phyloP scores from a whole-genome alignment of 2,113 vertebrate species.

The Oreochromis spilurus region DNA sequence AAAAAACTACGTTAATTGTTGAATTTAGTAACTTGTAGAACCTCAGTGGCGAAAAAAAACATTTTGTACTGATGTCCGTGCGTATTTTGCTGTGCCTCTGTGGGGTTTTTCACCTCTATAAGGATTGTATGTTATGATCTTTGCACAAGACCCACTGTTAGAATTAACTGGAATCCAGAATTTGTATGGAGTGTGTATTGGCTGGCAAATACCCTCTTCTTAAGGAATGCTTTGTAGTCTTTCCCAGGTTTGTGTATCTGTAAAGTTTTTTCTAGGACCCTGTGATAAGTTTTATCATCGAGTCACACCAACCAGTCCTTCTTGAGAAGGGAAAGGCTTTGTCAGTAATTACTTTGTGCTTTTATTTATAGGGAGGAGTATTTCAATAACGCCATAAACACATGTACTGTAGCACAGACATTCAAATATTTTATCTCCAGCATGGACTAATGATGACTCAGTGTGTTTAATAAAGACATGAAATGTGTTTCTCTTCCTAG shows the following conservation, averaged over 20 bases:
- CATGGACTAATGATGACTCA: background rate
- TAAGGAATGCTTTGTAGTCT: background rate
- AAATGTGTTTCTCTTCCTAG: background rate
- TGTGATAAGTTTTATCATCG: background rate
- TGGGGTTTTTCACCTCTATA: background rate
- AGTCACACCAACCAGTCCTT: background rate
- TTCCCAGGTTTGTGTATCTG: background rate
- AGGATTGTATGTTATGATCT: background rate
- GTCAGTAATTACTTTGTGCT: background rate
- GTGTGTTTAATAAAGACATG: background rate
- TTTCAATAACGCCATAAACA: background rate
- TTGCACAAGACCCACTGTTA: background rate
- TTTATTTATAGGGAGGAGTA: background rate
- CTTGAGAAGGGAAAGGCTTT: background rate
- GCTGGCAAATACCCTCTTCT: background rate
- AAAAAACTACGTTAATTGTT: background rate
- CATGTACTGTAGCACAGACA: background rate
- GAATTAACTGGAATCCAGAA: background rate
- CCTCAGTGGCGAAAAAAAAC: accelerated
- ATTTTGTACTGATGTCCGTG: background rate
- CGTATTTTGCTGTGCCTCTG: background rate
- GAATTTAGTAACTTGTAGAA: background rate
- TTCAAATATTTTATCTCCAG: background rate
- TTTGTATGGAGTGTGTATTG: background rate
- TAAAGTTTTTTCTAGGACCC: background rate